A percentile compares a stretch with the other conserved stretches of the same genome.
Conservation (phyloP, 2,888 invertebrate genomes). For the Laspeyria flexula region DNA sequence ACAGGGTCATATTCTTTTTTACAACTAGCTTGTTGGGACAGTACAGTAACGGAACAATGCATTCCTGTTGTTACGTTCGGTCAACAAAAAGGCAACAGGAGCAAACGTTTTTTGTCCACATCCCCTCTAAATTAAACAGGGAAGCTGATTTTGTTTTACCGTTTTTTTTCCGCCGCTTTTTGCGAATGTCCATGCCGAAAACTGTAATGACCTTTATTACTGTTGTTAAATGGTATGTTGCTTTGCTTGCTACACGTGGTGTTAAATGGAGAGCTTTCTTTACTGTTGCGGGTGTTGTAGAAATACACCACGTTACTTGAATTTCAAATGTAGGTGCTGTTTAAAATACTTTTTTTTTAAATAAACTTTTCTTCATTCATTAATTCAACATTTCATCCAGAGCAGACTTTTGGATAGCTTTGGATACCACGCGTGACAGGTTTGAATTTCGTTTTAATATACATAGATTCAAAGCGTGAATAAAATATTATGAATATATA, state of each 20-base stretch:
- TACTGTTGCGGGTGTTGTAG: neutral
- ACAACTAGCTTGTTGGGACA: slow-evolving; percentile 62
- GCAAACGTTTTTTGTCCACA: slow-evolving; percentile 78
- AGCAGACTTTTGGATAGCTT: too few species aligned
- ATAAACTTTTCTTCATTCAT: too few species aligned
- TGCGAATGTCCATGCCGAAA: slow-evolving; percentile 54
- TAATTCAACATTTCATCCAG: too few species aligned
- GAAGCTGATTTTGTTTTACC: slow-evolving; percentile 74
- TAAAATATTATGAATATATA: too few species aligned
- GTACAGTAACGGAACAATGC: slow-evolving; percentile 77
- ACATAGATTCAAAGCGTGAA: too few species aligned
- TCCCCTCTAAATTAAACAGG: slow-evolving; percentile 83
- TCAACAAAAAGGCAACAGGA: slow-evolving; percentile 77
- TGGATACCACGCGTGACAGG: too few species aligned
- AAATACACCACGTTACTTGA: neutral
- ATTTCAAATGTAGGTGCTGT: neutral
- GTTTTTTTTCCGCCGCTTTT: slow-evolving; percentile 64
- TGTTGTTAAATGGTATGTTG: slow-evolving; percentile 26
- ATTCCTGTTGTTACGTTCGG: slow-evolving; percentile 78
- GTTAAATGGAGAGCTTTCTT: slow-evolving; percentile 12
- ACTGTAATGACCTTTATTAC: slow-evolving; percentile 45
- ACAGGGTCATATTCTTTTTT: slow-evolving; percentile 66
- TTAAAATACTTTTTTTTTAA: too few species aligned
- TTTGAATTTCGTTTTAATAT: too few species aligned
- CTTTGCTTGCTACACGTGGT: slow-evolving; percentile 18